Evolutionary conservation across 2,888 invertebrate species (phyloP).

Genomic region (Toxonevra muliebris): DNA sequence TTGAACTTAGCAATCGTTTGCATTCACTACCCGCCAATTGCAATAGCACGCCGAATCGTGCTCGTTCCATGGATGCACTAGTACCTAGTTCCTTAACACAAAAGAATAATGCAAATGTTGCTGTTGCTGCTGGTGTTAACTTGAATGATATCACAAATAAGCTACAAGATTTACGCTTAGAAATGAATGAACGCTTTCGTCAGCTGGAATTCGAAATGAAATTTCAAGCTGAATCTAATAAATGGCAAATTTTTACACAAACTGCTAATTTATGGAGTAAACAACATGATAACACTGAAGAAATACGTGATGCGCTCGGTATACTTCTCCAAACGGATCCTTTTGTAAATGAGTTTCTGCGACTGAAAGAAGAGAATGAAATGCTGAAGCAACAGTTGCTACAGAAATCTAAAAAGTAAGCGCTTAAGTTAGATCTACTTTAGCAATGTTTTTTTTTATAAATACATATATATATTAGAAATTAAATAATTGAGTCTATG

Average conservation of each 20-base stretch:
- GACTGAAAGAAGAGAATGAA: conserved; percentile 57
- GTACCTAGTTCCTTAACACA: background rate
- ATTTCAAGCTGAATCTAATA: conserved; percentile 50
- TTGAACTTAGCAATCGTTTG: conserved; percentile 45
- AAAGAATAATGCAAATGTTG: background rate
- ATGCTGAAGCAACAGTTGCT: conserved; percentile 48
- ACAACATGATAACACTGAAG: conserved; percentile 47
- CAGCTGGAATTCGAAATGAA: conserved; percentile 56
- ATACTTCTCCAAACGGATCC: conserved; percentile 55
- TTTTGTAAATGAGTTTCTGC: conserved; percentile 56
- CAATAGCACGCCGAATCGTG: conserved; percentile 57
- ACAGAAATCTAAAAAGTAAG: conserved; percentile 39
- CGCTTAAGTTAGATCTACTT: background rate
- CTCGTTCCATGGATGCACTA: conserved; percentile 24
- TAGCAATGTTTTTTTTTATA: background rate
- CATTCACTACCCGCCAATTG: conserved; percentile 50
- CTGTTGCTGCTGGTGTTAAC: too few species aligned
- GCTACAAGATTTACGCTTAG: conserved; percentile 48
- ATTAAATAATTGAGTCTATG: too few species aligned
- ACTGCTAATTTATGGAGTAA: conserved; percentile 51
- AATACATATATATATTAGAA: too few species aligned
- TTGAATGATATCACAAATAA: conserved; percentile 10
- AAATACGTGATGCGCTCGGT: conserved; percentile 52
- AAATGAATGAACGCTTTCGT: conserved; percentile 52
- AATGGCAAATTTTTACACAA: conserved; percentile 53